Conservation (phyloP, 1,140 invertebrate species). For the Drosophila asahinai region DNA sequence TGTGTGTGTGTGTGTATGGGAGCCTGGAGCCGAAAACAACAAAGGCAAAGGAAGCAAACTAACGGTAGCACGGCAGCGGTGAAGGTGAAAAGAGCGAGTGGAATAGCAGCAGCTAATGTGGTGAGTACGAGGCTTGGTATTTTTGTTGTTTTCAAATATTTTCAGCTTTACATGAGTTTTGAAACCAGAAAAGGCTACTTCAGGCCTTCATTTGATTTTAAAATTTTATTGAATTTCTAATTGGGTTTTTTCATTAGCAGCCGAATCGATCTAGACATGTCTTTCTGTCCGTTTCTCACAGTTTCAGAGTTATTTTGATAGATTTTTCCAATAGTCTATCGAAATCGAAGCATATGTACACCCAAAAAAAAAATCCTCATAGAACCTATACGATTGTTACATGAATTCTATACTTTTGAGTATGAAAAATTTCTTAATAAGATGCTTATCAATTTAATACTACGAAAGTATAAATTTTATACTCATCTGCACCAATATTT, state of each 20-base stretch:
- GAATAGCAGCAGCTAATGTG: conserved; percentile 18
- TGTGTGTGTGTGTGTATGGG: background rate
- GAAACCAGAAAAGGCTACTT: background rate
- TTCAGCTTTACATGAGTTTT: background rate
- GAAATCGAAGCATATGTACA: too few species aligned
- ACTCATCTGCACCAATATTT: too few species aligned
- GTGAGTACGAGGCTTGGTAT: conserved; percentile 5
- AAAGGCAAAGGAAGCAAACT: conserved; percentile 2
- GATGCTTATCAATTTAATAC: too few species aligned
- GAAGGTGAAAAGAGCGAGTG: background rate
- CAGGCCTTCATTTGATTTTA: background rate
- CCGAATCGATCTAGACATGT: background rate
- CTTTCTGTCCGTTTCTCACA: background rate
- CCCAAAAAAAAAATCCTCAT: too few species aligned
- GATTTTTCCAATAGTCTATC: too few species aligned
- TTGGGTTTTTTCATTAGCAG: too few species aligned
- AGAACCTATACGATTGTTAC: too few species aligned
- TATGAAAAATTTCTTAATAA: too few species aligned
- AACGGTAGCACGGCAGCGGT: conserved; percentile 9
- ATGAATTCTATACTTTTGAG: too few species aligned
- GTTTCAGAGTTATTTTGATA: too few species aligned
- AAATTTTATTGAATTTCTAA: background rate
- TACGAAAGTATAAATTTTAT: too few species aligned
- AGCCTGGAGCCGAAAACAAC: conserved; percentile 15
- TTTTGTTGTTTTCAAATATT: background rate